phyloP scores from a whole-genome alignment of 2,888 invertebrate genomes.

The Tenthredo amoena region DNA sequence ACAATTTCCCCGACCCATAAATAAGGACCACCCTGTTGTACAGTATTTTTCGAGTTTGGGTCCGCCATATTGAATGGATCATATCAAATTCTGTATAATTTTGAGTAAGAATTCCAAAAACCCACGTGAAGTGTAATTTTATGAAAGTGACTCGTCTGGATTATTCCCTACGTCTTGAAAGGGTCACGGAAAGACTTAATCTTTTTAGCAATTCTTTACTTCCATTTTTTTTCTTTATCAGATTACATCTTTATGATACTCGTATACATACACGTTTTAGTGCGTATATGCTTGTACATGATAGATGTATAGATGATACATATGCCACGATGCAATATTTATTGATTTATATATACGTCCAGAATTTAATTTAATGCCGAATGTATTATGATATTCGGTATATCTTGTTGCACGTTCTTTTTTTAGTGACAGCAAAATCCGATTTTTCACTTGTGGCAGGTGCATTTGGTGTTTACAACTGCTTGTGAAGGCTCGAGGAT shows the following conservation, averaged over 20 bases:
- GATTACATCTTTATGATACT: neutral
- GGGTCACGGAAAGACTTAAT: neutral
- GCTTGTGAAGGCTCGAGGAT: neutral
- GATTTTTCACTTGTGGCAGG: neutral
- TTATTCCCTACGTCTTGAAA: neutral
- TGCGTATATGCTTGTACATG: neutral
- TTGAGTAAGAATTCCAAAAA: neutral
- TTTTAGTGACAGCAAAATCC: neutral
- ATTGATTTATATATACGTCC: neutral
- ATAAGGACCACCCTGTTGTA: too few relatives aligned
- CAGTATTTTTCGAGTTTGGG: too few relatives aligned
- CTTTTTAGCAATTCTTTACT: neutral
- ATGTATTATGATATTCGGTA: neutral
- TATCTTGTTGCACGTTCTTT: neutral
- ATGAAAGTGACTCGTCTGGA: neutral
- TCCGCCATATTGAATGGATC: too few relatives aligned
- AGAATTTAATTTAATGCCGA: neutral
- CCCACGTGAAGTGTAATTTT: neutral
- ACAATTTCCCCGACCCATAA: too few relatives aligned
- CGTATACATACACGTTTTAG: neutral
- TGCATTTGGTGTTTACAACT: neutral
- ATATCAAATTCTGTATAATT: neutral
- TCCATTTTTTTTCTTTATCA: neutral
- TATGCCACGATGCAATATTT: conserved; percentile 28
- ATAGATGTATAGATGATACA: neutral